Evolutionary conservation across 2,888 invertebrate species (phyloP), one percentile per base, ranked within the genome.

Genomic region (Mylabris sibirica): DNA sequence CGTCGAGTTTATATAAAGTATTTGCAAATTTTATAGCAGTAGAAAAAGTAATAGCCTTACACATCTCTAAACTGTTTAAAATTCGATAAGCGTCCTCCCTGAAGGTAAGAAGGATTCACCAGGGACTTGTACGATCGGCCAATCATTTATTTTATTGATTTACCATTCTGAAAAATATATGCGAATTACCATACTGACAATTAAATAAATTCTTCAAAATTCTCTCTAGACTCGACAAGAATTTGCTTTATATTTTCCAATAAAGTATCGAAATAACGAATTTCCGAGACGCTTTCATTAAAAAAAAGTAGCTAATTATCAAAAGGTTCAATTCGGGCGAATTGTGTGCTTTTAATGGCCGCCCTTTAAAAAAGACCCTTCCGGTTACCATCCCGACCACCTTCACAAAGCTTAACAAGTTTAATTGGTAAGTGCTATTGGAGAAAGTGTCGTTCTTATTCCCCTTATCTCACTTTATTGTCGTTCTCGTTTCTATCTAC

Each of bases 21-120:
- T 78, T 78, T 78, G 78, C 77, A 78, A 78, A 78, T 78, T 77
- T 78, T 73, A 76, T 76, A 69, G 75, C 74, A 72, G 73, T 76
- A 72, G 75, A 75, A 78, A 77, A 75, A 75, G 75, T 75, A 75
- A 77, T 74, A 73, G 76, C 67, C 61, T 69, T 70, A 71, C 69
- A 71, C 72, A 70, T 72, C 69, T 71, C 64, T 64, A 41, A 57
- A 49, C 74, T 72, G 69, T 71, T 75, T 76, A 74, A 72, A 66
- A 76, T 75, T 76, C 74, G 63, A 49, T 59, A 63, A 60, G 62
- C 61, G 60, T 35, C 61, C 38, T 60, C 30, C 17, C 49, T 57
- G 62, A 59, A 59, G 66, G 68, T 69, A 64, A 65, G 59, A 63
- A 69, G 67, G 53, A 65, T 68, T 64, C 66, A 60, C 71, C 20